Base-by-base conservation (phyloP, 1,140 invertebrate genomes). In the Vollenhovia emeryi region DNA sequence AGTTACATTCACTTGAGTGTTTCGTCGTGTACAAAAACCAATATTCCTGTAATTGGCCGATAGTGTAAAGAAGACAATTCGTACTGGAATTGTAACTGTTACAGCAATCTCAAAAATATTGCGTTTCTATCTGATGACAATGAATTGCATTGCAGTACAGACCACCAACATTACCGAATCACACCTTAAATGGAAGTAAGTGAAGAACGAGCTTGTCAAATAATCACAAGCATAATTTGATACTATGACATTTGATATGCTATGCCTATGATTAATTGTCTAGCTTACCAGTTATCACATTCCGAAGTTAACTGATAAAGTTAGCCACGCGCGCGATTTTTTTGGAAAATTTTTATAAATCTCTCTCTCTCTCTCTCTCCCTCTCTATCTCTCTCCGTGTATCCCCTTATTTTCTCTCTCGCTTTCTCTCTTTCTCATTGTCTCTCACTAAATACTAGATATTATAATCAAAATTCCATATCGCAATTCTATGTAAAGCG, bases 331-430 rank as follows among this genome's bases (percentile, higher is more conserved):
- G 11, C 62, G 40, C 36, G 21, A n/a, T n/a, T 52, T 64, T 64
- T 83, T 90, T 85, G 85, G 76, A 64, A 90, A 50, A 90, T 59
- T 87, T 85, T 33, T 64, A 78, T 86, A 82, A 79, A 86, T 75
- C 36, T 68, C 40, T 86, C 52, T 59, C 48, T 52, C 8, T 30
- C 55, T 59, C 24, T 59, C 30, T n/a, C 59, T 64, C 66, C 30
- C 64, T 40, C 60, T 40, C 60, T 36, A 30, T 66, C 2, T 66
- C 36, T 83, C 4, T 84, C 48, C 59, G 62, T 88, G 40, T 55
- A 78, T 40, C n/a, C n/a, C n/a, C n/a, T n/a, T n/a, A n/a, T n/a
- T n/a, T n/a, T 59, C 27, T 59, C 30, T 45, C 21, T 68, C 59
- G 43, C 36, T 80, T 11, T 43, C 62, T 62, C 59, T 36, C 18